Percentiles rank a stretch among this genome's conserved stretches.
Conservation (phyloP, 2,888 invertebrate genomes). For the Eurytoma californica region DNA sequence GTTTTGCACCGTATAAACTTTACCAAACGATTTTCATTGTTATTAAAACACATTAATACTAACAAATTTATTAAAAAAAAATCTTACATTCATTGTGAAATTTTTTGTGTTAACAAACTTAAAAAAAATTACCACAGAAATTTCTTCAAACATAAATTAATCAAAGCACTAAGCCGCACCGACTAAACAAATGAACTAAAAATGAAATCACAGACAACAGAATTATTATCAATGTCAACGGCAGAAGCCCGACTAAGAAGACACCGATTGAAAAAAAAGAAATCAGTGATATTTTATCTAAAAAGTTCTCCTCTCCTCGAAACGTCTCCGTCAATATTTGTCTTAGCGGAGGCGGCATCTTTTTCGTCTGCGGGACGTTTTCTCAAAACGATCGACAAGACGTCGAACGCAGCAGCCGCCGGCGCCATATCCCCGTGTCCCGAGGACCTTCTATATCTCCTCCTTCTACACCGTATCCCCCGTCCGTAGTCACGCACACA, state of each 20-base stretch:
- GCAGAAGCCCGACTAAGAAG: background rate
- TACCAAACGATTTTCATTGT: too few relatives aligned
- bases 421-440: too few relatives aligned
- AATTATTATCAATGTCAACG: background rate
- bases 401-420: conserved; percentile 36
- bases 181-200: too few relatives aligned
- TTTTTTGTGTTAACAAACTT: too few relatives aligned
- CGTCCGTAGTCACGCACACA: background rate
- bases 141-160: background rate
- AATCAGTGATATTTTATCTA: conserved; percentile 8
- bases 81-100: too few relatives aligned
- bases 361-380: conserved; percentile 7
- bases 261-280: background rate
- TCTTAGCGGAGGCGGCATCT: conserved; percentile 9
- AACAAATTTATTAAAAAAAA: too few relatives aligned
- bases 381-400: conserved; percentile 16
- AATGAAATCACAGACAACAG: background rate
- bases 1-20: too few relatives aligned
- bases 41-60: too few relatives aligned
- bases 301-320: background rate
- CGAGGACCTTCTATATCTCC: conserved; percentile 1
- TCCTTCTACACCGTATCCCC: background rate
- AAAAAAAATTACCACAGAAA: background rate
- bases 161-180: too few relatives aligned
- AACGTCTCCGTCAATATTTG: conserved; percentile 30